These are phyloP conservation scores for Germaria angustata DNA, from an alignment of 2,888 invertebrate genomes.

Conservation along the genomic window DNA sequence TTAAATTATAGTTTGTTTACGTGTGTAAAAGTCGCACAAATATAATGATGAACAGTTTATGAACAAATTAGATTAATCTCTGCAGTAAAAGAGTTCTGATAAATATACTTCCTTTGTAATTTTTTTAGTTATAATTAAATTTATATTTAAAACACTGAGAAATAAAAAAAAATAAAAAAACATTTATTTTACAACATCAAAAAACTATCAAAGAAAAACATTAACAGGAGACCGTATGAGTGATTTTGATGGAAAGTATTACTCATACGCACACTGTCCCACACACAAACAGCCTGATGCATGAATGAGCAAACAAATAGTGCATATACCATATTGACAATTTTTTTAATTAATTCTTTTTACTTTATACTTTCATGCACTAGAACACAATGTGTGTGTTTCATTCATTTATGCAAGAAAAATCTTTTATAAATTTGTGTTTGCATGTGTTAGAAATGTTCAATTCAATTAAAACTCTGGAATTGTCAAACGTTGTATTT, in stretches of 20 bases:
- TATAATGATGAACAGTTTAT: too few relatives aligned
- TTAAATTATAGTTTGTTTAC: too few relatives aligned
- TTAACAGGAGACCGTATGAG: not conserved
- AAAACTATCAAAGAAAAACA: not conserved
- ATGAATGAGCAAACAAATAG: not conserved
- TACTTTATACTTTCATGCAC: not conserved
- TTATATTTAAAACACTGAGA: not conserved
- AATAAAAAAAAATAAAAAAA: not conserved
- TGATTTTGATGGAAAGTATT: not conserved
- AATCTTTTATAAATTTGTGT: not conserved
- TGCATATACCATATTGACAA: not conserved
- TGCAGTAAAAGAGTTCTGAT: too few relatives aligned
- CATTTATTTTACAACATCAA: too few relatives aligned
- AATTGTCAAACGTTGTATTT: not conserved
- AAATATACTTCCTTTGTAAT: too few relatives aligned
- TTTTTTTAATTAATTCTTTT: not conserved
- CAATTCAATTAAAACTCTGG: conserved; percentile 8
- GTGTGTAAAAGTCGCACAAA: too few relatives aligned
- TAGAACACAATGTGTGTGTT: not conserved
- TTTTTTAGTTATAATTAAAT: too few relatives aligned
- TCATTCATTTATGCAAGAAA: not conserved
- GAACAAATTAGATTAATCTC: too few relatives aligned
- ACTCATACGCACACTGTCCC: not conserved
- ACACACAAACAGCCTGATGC: not conserved
- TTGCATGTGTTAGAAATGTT: not conserved